These are phyloP conservation scores for Lypha dubia DNA, from an alignment of 2,888 invertebrate species.

Conservation along the genomic window DNA sequence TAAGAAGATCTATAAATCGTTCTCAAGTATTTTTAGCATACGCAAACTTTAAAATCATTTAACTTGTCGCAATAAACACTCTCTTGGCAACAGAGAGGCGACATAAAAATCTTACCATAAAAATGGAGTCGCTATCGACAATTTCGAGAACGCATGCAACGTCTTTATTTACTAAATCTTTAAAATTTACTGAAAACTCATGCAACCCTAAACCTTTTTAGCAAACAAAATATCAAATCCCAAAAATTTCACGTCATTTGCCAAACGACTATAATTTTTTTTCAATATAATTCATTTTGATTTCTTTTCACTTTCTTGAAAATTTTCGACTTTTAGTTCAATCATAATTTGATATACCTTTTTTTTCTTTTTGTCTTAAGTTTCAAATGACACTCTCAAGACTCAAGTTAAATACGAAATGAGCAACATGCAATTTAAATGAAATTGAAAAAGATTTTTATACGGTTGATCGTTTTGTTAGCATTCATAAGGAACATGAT, in stretches of 20 bases:
- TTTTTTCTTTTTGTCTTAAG: constrained; percentile 20
- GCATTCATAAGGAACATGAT: constrained; percentile 63
- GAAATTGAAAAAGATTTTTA: constrained; percentile 36
- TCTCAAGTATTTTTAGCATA: too few relatives aligned
- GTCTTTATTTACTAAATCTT: too few relatives aligned
- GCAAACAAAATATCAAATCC: background rate
- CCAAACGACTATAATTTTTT: background rate
- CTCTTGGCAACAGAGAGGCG: too few relatives aligned
- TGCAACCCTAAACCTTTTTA: too few relatives aligned
- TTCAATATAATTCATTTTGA: background rate
- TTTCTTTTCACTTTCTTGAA: constrained; percentile 39
- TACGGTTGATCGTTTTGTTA: constrained; percentile 1
- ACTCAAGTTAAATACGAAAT: background rate
- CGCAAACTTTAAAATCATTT: too few relatives aligned
- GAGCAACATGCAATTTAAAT: constrained; percentile 44
- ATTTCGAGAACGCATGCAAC: too few relatives aligned
- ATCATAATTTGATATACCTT: constrained; percentile 55
- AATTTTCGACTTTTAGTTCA: constrained; percentile 49
- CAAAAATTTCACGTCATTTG: background rate
- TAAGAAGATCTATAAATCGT: too few relatives aligned
- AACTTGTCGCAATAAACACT: too few relatives aligned
- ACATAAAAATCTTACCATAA: too few relatives aligned
- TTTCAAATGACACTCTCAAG: constrained; percentile 43
- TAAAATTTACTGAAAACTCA: too few relatives aligned
- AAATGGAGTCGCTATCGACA: too few relatives aligned